Conservation (phyloP, 2,797 vertebrate genomes). For the Poecilia picta region DNA sequence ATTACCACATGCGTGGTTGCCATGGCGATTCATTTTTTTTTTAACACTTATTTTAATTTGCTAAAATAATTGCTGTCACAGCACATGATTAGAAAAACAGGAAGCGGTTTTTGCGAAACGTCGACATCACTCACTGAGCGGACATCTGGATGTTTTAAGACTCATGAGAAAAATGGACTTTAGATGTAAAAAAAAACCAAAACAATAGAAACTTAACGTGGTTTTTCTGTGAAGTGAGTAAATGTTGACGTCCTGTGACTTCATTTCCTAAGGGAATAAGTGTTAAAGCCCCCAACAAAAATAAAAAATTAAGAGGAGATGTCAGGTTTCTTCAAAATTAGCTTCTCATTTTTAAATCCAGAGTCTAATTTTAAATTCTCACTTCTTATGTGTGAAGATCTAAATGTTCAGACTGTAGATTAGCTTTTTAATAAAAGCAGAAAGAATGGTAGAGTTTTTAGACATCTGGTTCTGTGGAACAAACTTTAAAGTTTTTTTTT, state of each 20-base stretch:
- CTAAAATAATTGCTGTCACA: neutral
- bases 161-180: slow-evolving; percentile 7
- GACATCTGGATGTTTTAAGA: neutral
- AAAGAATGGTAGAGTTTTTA: neutral
- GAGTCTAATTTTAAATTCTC: neutral
- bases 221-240: neutral
- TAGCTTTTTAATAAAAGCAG: neutral
- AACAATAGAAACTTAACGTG: neutral
- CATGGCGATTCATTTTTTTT: neutral
- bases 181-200: neutral
- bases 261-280: neutral
- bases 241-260: neutral
- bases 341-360: neutral
- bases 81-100: slow-evolving; percentile 1
- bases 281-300: neutral
- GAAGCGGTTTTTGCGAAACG: slow-evolving; percentile 1
- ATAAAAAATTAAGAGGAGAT: neutral
- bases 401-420: neutral
- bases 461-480: neutral
- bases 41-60: neutral
- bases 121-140: neutral
- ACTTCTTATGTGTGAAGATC: neutral
- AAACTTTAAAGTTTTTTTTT: neutral
- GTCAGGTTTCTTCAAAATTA: neutral
- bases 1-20: neutral